Evolutionary conservation across 1,140 invertebrate genomes (phyloP).

Genomic region (Diploscapter pachys): DNA sequence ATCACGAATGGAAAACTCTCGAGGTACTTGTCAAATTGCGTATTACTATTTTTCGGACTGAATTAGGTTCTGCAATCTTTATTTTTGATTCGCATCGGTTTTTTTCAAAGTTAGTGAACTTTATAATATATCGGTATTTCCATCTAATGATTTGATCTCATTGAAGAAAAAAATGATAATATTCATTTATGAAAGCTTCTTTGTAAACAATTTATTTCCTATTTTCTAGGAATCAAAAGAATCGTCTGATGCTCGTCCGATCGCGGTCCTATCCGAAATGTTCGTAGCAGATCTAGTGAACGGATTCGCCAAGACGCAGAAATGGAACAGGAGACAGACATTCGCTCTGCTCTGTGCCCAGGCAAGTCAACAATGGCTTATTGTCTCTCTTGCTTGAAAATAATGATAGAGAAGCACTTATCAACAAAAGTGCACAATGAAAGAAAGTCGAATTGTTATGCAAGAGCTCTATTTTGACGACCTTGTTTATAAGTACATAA

Average conservation of each 20-base stretch:
- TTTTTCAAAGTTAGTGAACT: too few relatives aligned
- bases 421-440: background rate
- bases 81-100: too few relatives aligned
- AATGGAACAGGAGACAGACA: slow-evolving; percentile 71
- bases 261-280: slow-evolving; percentile 47
- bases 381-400: background rate
- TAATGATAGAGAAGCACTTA: background rate
- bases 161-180: too few relatives aligned
- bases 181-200: too few relatives aligned
- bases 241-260: slow-evolving; percentile 10
- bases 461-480: background rate
- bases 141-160: too few relatives aligned
- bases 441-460: background rate
- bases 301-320: slow-evolving; percentile 66
- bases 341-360: slow-evolving; percentile 51
- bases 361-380: background rate
- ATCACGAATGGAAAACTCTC: slow-evolving; percentile 40
- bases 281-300: slow-evolving; percentile 64
- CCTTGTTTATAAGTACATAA: background rate
- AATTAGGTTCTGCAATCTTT: too few relatives aligned
- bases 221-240: slow-evolving; percentile 18
- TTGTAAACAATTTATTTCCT: background rate
- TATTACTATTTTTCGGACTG: too few relatives aligned
- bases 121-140: too few relatives aligned
- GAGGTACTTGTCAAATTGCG: too few relatives aligned